These are phyloP conservation scores for Aegotheles bennettii DNA, from an alignment of 2,113 vertebrate genomes.

Conservation along the genomic window DNA sequence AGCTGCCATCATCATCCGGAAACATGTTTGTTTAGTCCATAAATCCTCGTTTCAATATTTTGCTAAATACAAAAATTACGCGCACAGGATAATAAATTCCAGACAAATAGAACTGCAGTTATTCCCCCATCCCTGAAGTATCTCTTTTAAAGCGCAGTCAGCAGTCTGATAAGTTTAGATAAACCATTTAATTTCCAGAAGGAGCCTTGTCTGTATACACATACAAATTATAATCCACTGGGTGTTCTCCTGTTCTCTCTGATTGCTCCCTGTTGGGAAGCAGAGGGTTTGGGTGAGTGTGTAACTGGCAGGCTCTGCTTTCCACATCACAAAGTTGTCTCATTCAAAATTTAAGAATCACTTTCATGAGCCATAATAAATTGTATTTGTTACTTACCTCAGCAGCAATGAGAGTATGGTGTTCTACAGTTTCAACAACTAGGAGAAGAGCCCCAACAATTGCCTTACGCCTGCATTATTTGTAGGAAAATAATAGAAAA, in stretches of 20 bases:
- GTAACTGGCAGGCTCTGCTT: neutral
- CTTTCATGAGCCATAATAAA: neutral
- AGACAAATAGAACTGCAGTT: neutral
- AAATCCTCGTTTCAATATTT: slow-evolving; percentile 15
- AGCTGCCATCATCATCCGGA: neutral
- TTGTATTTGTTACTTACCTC: neutral
- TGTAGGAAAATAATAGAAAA: neutral
- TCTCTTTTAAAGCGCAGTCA: neutral
- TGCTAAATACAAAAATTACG: neutral
- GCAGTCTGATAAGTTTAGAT: neutral
- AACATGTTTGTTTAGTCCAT: slow-evolving; percentile 1
- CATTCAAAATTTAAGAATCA: neutral
- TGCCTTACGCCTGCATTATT: neutral
- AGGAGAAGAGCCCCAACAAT: neutral
- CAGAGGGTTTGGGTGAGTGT: neutral
- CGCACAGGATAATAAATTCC: neutral
- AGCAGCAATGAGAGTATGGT: neutral
- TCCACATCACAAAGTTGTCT: neutral
- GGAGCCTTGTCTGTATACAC: neutral
- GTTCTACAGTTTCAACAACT: neutral
- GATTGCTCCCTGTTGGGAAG: neutral
- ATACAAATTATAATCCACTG: neutral
- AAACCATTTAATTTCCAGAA: slow-evolving; percentile 37
- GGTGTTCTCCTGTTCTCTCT: neutral
- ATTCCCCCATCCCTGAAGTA: neutral